Evolutionary conservation across 30 jellyfish, hydroid and myxozoan species (phyloP), one percentile per base, ranked within the genome.

Genomic region (Hydractinia echinata): DNA sequence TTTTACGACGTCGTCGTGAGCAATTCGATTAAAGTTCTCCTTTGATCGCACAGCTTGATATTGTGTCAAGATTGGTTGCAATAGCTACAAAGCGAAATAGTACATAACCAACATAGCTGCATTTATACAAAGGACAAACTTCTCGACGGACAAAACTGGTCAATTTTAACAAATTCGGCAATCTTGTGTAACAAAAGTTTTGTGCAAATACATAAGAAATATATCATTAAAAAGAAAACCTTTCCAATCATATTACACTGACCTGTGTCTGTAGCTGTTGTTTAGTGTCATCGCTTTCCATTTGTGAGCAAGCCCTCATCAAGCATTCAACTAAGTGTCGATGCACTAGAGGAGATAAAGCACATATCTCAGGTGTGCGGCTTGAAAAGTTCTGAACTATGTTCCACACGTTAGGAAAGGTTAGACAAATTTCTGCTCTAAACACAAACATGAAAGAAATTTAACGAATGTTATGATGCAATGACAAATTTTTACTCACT

Each of bases 271-370:
- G 81, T 51, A 64, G 19, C 18, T 64, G 74, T 64, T 64, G 51
- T 64, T 64, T 64, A 51, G 74, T 64, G 10, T 64, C 74, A 0
- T 13, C 39, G 6, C 39, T 13, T 44, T 44, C 10, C 39, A 64
- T 51, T 13, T 64, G 92, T 8, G 88, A 79, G 58, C 90, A 94
- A 73, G 94, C 98, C 67, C 82, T 86, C 88, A 92, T 86, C 52
- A 92, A 55, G 4, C 94, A 91, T 72, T 92, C 90, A 15, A 92
- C 96, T 10, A 92, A 84, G 58, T 83, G 90, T 73, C 95, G 81
- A 61, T 81, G 88, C 5, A 85, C 98, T 53, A 72, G 74, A 48
- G 95, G 92, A 18, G 96, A 85, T 72, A 92, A 58, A 7, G 86
- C 74, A 11, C 64, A 83, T 5, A 86, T 69, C 73, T 85, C 84